These are phyloP conservation scores for Myiothlypis chrysogaster DNA, from an alignment of 2,797 vertebrate genomes.

Conservation along the genomic window DNA sequence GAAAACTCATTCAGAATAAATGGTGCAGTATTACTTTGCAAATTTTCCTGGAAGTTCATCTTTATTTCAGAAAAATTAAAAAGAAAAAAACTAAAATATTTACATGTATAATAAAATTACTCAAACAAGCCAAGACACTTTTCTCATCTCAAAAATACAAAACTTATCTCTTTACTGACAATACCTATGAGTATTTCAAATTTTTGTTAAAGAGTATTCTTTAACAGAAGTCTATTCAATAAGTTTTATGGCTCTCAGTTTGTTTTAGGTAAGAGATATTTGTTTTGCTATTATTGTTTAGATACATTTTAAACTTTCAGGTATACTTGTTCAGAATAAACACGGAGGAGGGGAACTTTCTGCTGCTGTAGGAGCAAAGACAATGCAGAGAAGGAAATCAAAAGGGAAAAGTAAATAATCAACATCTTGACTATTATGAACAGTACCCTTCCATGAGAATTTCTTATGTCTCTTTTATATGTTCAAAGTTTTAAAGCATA, in stretches of 20 bases:
- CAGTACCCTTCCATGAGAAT: neutral
- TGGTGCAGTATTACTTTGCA: neutral
- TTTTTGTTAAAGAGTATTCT: neutral
- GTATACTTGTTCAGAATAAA: neutral
- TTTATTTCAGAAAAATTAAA: neutral
- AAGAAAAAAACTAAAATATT: neutral
- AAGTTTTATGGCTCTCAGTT: neutral
- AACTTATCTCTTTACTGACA: neutral
- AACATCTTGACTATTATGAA: neutral
- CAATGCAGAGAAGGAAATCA: neutral
- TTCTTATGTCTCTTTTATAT: fast-evolving
- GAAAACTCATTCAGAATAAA: neutral
- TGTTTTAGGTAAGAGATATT: neutral
- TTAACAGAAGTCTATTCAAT: neutral
- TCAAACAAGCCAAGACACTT: neutral
- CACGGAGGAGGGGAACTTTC: neutral
- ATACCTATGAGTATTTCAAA: neutral
- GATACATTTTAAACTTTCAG: neutral
- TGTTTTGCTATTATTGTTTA: neutral
- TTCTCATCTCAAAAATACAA: neutral
- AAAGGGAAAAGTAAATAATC: neutral
- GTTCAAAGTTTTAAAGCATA: neutral
- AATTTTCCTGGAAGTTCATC: neutral
- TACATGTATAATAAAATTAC: neutral
- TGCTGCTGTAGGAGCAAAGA: neutral